Evolutionary conservation across 2,113 vertebrate species (phyloP), one percentile per base, ranked within the genome.

Genomic region (Orientallactaga bullata): DNA sequence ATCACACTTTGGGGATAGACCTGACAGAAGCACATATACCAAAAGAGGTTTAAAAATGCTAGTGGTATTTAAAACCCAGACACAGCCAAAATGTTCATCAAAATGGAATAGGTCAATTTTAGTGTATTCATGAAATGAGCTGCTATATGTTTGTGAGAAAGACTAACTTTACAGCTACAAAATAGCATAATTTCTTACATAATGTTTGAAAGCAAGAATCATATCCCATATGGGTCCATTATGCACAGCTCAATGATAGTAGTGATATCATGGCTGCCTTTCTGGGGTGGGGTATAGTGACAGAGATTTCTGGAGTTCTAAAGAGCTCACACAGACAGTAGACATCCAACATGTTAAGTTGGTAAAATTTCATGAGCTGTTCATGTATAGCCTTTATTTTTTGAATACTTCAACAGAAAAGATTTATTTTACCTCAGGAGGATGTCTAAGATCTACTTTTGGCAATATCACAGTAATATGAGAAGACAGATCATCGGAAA

Each of bases 371-470:
- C 60, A 90, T 11, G 15, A 89, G 60, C 30, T 86, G n/a, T 69
- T 30, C 26, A 81, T 39, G 73, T 76, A 26, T 0, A 30, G 77
- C 35, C 24, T 65, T 73, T 73, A 30, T 60, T 32, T 35, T 18
- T 47, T 61, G 26, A 47, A 16, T 16, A 78, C 23, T 47, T 69
- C 47, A 61, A 85, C 28, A 30, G 51, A 24, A 23, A 94, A 73
- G 68, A 0, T 80, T 17, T 86, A 32, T 32, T 42, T 94, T 68
- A 39, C 71, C 24, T 9, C 63, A 72, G 15, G n/a, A 92, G 11
- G n/a, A 89, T 71, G 55, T 66, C 72, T 90, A 58, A 85, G 39
- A 88, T 15, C 78, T 88, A 15, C 32, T 37, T 63, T 86, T 86
- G 79, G 76, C 20, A 73, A 79, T n/a, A 63, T 55, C 51, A 60